Evolutionary conservation across 2,113 vertebrate genomes (phyloP).

Genomic region (Hyperoodon ampullatus): DNA sequence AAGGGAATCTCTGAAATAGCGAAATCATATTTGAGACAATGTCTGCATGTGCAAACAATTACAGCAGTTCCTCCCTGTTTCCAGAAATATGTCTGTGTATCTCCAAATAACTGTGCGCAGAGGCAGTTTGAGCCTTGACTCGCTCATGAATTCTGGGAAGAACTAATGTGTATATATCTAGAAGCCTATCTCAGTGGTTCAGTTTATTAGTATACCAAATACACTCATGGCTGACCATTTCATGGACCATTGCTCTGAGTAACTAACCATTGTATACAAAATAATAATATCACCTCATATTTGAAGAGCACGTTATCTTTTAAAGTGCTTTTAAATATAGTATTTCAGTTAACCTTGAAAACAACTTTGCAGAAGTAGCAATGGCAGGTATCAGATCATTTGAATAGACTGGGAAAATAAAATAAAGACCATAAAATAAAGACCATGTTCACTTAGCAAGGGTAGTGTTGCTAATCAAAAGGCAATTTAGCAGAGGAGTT

Average conservation of each 20-base stretch:
- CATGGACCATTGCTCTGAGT: constrained; percentile 63
- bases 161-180: constrained; percentile 44
- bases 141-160: constrained; percentile 53
- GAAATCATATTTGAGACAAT: constrained; percentile 87
- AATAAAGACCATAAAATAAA: not conserved
- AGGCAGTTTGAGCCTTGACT: constrained; percentile 46
- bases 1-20: constrained; percentile 82
- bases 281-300: constrained; percentile 45
- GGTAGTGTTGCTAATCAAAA: constrained; percentile 5
- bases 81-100: constrained; percentile 78
- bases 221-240: constrained; percentile 62
- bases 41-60: constrained; percentile 86
- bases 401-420: not conserved
- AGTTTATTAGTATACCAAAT: constrained; percentile 49
- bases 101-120: constrained; percentile 74
- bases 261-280: constrained; percentile 64
- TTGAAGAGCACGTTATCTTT: constrained; percentile 66
- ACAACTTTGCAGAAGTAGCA: constrained; percentile 31
- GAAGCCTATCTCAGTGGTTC: constrained; percentile 47
- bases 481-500: not conserved
- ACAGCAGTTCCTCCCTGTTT: constrained; percentile 71
- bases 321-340: constrained; percentile 63
- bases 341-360: constrained; percentile 59
- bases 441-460: not conserved
- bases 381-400: constrained; percentile 24